These are phyloP conservation scores for Desoria tigrina DNA, from an alignment of 2,888 invertebrate species.

Conservation along the genomic window DNA sequence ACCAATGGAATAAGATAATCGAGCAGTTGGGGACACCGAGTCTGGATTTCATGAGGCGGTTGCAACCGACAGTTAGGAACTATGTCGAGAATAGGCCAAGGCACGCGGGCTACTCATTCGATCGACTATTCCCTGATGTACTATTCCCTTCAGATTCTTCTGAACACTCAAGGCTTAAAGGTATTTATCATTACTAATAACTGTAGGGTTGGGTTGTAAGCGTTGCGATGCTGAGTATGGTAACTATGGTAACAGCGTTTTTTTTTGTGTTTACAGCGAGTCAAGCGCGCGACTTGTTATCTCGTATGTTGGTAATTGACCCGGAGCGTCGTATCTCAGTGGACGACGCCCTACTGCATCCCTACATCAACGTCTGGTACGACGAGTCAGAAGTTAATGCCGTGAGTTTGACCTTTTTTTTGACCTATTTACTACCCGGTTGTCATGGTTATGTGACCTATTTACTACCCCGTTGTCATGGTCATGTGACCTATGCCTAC, in stretches of 20 bases:
- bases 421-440: no score
- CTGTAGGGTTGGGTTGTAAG: no score
- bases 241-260: no score
- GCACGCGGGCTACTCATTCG: conserved; percentile 92
- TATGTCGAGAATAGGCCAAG: conserved; percentile 98
- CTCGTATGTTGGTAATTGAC: conserved; percentile 98
- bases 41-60: conserved; percentile 91
- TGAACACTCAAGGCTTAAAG: conserved; percentile 93
- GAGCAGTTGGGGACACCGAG: conserved; percentile 78
- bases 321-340: conserved; percentile 97
- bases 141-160: conserved; percentile 95
- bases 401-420: conserved; percentile 66
- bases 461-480: not conserved
- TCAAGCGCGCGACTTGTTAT: conserved; percentile 94
- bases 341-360: conserved; percentile 95
- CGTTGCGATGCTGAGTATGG: conserved; percentile 2
- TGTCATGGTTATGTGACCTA: not conserved
- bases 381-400: conserved; percentile 99
- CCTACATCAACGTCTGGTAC: conserved; percentile 99
- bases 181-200: conserved; percentile 59
- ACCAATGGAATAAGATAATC: conserved; percentile 99
- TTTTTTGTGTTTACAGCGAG: conserved; percentile 63
- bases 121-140: conserved; percentile 95
- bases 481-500: no score
- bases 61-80: conserved; percentile 96